phyloP scores from a whole-genome alignment of 2,113 vertebrate genomes.

The Theristicus caerulescens region DNA sequence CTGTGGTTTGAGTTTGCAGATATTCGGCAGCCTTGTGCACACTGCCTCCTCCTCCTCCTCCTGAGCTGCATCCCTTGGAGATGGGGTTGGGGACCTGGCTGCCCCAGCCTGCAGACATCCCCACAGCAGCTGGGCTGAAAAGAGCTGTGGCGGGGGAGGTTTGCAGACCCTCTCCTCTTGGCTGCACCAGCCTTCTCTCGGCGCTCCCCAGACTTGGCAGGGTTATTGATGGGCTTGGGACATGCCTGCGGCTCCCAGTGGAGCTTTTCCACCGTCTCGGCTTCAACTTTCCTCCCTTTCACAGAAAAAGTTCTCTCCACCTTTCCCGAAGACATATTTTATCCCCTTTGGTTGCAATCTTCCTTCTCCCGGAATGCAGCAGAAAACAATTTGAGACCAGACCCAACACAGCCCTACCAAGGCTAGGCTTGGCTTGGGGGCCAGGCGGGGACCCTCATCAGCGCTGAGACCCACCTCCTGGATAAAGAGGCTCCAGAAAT shows the following conservation, averaged over 20 bases:
- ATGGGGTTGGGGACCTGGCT: not conserved
- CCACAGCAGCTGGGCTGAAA: fast-evolving
- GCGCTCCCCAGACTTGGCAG: not conserved
- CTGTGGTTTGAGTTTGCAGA: not conserved
- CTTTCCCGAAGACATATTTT: not conserved
- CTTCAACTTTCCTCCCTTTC: not conserved
- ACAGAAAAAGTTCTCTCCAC: not conserved
- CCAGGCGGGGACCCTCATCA: not conserved
- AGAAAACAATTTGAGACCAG: not conserved
- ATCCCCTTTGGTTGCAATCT: not conserved
- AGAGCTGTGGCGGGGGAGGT: not conserved
- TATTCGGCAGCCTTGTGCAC: fast-evolving
- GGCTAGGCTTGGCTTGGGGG: not conserved
- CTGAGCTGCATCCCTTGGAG: not conserved
- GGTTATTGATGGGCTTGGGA: not conserved
- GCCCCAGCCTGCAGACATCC: not conserved
- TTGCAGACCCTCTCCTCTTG: not conserved
- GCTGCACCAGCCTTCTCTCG: not conserved
- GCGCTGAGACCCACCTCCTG: not conserved
- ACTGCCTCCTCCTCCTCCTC: not conserved
- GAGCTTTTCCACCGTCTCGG: fast-evolving
- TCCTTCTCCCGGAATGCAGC: not conserved
- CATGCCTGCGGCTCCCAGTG: not conserved
- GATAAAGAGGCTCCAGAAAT: not conserved
- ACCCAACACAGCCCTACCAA: not conserved